Evolutionary conservation across 2,888 invertebrate genomes (phyloP).

Genomic region (Lasioglossum villosulum): DNA sequence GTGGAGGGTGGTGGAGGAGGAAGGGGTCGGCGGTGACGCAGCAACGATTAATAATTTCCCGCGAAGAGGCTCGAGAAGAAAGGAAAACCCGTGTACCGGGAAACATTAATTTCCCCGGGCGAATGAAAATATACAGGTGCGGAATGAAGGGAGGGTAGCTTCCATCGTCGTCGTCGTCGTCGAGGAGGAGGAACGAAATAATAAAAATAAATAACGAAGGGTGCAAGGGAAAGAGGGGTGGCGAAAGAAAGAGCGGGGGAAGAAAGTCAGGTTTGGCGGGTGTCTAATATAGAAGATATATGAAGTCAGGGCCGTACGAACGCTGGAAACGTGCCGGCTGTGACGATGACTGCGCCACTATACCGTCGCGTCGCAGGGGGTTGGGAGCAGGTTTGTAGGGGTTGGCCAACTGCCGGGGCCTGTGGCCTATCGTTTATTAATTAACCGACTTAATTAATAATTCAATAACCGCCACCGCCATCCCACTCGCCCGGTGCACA

Average conservation of each 20-base stretch:
- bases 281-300: constrained; percentile 54
- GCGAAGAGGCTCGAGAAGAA: constrained; percentile 4
- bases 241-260: background rate
- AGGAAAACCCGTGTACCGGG: constrained; percentile 25
- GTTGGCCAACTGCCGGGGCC: constrained; percentile 66
- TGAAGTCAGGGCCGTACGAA: constrained; percentile 38
- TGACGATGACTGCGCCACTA: constrained; percentile 34
- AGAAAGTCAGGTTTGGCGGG: constrained; percentile 35
- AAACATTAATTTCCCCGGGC: constrained; percentile 41
- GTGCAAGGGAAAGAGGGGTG: background rate
- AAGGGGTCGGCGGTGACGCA: background rate
- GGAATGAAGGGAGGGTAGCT: constrained; percentile 5
- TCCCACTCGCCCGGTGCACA: constrained; percentile 33
- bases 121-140: constrained; percentile 54
- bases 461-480: constrained; percentile 76
- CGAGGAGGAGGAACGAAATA: background rate
- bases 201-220: constrained; percentile 36
- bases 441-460: constrained; percentile 81
- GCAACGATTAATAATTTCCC: constrained; percentile 46
- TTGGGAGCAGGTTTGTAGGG: constrained; percentile 32
- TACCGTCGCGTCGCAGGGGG: constrained; percentile 39
- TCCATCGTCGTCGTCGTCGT: background rate
- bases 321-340: constrained; percentile 32
- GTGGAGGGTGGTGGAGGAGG: too few species aligned
- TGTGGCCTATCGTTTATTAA: constrained; percentile 78